A percentile compares a stretch with the other conserved stretches of the same genome.
Evolutionary conservation across 2,888 invertebrate genomes (phyloP).

Genomic region (Petrophora chlorosata): DNA sequence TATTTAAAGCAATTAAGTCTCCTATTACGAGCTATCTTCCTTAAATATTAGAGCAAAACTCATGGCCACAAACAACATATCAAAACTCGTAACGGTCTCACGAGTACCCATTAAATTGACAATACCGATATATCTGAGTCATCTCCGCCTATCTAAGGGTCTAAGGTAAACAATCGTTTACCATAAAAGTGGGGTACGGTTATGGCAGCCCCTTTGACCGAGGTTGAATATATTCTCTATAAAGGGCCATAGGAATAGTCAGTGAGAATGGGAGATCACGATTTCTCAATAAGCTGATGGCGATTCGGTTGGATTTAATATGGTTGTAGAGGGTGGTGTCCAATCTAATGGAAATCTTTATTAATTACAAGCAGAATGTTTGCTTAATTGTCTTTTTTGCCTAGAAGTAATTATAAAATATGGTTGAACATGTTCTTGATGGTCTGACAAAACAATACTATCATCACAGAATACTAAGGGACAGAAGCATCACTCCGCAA

Average conservation of each 20-base stretch:
- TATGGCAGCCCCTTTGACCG: slow-evolving; percentile 58
- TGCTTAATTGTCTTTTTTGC: too few relatives aligned
- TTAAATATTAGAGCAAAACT: too few relatives aligned
- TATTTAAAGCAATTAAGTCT: too few relatives aligned
- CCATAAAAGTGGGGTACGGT: slow-evolving; percentile 61
- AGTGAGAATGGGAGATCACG: slow-evolving; percentile 36
- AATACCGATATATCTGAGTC: slow-evolving; percentile 34
- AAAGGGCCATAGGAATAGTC: slow-evolving; percentile 19
- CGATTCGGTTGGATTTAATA: slow-evolving; percentile 12
- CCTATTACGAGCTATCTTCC: too few relatives aligned
- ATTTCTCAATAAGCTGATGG: slow-evolving; percentile 27
- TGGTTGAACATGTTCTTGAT: too few relatives aligned
- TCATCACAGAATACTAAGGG: too few relatives aligned
- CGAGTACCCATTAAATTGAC: slow-evolving; percentile 22
- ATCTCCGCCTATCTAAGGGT: slow-evolving; percentile 37
- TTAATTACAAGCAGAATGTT: too few relatives aligned
- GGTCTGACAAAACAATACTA: too few relatives aligned
- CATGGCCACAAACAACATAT: neutral
- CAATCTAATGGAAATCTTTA: neutral
- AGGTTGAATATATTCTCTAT: slow-evolving; percentile 45
- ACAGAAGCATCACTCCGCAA: too few relatives aligned
- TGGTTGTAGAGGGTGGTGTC: neutral
- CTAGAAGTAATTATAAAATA: too few relatives aligned
- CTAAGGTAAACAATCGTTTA: slow-evolving; percentile 48
- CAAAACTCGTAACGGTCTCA: neutral